Base-by-base conservation (phyloP, 2,888 invertebrate genomes). In the Nemapogon koenigi region DNA sequence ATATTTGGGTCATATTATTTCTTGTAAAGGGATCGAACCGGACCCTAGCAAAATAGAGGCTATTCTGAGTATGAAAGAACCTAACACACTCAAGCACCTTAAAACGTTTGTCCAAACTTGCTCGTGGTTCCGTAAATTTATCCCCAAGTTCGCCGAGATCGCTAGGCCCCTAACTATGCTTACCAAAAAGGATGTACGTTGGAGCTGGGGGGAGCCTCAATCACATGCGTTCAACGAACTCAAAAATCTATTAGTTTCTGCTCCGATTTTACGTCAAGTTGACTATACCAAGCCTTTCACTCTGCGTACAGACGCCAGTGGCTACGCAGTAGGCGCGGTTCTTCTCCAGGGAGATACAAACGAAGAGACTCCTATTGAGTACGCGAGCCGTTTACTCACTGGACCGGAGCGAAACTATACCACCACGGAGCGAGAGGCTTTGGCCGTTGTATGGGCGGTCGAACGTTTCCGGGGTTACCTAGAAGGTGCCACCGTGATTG, bases 101-200 rank as follows among this genome's bases (percentile, higher is more conserved):
- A 32, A 15, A 46, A 49, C 42, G 3, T 45, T 48, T 31, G 4
- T 48, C 3, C 45, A 46, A 37, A 46, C 49, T 3, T 41, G 45
- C 17, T 45, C 46, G 7, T 47, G 49, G 47, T 49, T 45, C 35
- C 31, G 46, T n/a, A 32, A 32, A 11, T 32, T 37, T 11, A 16
- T 32, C 3, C 3, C 3, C 10, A 8, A 18, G 7, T 32, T 32
- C 18, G 7, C 32, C 7, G 32, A 38, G 14, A 41, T 47, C 1
- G 40, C 44, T 1, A 43, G 46, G 11, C 46, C 49, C 6, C 39
- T 18, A 11, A 43, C 41, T 2, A 31, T 40, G 16, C 39, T 48
- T 2, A 46, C 44, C 39, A 45, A 46, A 18, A 49, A 51, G 16
- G 43, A 40, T 8, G 18, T 35, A 10, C 3, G n/a, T 10, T 46